Evolutionary conservation across 2,888 invertebrate genomes (phyloP), one percentile per base, ranked within the genome.

Genomic region (Napeogenes sylphis): DNA sequence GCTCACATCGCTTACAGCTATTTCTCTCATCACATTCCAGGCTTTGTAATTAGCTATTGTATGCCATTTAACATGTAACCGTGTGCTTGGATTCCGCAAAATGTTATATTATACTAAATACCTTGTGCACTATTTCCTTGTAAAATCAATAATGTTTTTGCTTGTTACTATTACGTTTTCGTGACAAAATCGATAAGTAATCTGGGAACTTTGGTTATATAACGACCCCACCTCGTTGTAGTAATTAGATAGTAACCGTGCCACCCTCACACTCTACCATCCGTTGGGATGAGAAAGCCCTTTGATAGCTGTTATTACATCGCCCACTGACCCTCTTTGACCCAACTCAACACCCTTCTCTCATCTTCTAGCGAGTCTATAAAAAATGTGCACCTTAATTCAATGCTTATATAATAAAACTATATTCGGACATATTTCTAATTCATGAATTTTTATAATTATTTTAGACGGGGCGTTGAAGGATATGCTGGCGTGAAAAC

Each of bases 301-400:
- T 77, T 76, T 78, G 80, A 78, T 79, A 74, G 73, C 72, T 74
- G 75, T 76, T 76, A 80, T 82, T 82, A 82, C 80, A 81, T 81
- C 78, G 81, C 79, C 78, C 81, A 73, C 81, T 86, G 85, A 85
- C 82, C 86, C 84, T 63, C 59, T 59, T 57, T 61, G 65, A 63
- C 63, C 75, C 80, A 76, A 75, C 75, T 72, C 73, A 77, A 74
- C 80, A 81, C 84, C 84, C 80, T 75, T 76, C 75, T 74, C 45
- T 56, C 55, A 56, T 61, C 55, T 57, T 58, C 57, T 58, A 45
- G 45, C 38, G 46, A 56, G 62, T 64, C 58, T 56, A 55, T 57
- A 63, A 55, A 66, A 62, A 57, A 45, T 47, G 56, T 55, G 47
- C 58, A 55, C 60, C 59, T 66, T 62, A 64, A 59, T 51, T 10